Evolutionary conservation across 2,888 invertebrate genomes (phyloP).

Genomic region (Drosophila dives): DNA sequence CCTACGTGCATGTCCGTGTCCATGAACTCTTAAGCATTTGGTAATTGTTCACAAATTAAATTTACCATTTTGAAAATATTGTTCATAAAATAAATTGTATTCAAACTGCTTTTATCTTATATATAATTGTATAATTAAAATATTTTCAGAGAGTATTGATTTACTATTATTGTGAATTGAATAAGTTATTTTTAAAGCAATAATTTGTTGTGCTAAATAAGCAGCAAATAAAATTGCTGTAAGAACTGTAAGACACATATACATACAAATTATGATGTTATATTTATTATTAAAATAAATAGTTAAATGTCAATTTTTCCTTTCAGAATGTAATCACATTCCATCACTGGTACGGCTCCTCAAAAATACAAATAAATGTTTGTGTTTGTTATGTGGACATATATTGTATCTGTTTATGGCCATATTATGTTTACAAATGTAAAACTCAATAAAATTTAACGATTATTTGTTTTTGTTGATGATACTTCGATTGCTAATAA

Average conservation of each 20-base stretch:
- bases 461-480: slow-evolving; percentile 66
- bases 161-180: background rate
- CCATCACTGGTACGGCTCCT: background rate
- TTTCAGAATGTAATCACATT: background rate
- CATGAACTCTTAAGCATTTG: background rate
- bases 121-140: background rate
- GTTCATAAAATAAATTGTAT: background rate
- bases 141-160: background rate
- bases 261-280: background rate
- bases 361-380: background rate
- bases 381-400: slow-evolving; percentile 4
- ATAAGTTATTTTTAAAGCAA: background rate
- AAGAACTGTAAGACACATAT: background rate
- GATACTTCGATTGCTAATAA: slow-evolving; percentile 64
- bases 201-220: background rate
- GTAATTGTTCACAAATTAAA: slow-evolving; percentile 5
- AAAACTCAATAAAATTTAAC: slow-evolving; percentile 62
- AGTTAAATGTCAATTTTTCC: background rate
- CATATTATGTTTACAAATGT: slow-evolving; percentile 51
- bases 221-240: background rate
- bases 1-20: slow-evolving; percentile 6
- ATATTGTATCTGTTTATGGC: slow-evolving; percentile 26
- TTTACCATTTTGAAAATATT: background rate
- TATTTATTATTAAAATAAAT: background rate
- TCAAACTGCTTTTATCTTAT: background rate